phyloP scores from a whole-genome alignment of 2,113 vertebrate genomes.

The Etia nguti region DNA sequence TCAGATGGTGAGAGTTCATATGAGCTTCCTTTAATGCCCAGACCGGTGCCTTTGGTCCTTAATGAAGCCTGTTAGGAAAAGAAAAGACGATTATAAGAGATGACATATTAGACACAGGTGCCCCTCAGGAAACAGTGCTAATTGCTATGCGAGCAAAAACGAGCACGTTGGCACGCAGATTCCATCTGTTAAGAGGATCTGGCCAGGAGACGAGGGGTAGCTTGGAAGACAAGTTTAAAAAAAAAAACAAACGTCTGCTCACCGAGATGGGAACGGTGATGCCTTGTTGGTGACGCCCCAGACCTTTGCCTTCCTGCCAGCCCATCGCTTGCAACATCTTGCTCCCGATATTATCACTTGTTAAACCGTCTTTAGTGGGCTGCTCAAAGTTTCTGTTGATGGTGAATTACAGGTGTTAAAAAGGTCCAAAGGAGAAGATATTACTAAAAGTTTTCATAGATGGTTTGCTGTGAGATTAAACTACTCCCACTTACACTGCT shows the following conservation, averaged over 20 bases:
- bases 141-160: slow-evolving; percentile 19
- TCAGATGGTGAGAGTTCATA: slow-evolving; percentile 85
- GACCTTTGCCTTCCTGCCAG: slow-evolving; percentile 94
- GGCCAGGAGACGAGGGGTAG: not conserved
- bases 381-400: slow-evolving; percentile 86
- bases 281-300: slow-evolving; percentile 94
- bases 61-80: slow-evolving; percentile 80
- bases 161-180: not conserved
- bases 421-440: not conserved
- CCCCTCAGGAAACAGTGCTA: slow-evolving; percentile 17
- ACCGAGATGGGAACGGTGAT: slow-evolving; percentile 95
- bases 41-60: slow-evolving; percentile 84
- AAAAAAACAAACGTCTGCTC: not conserved
- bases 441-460: not conserved
- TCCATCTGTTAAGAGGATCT: not conserved
- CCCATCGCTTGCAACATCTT: slow-evolving; percentile 99
- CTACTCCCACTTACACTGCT: slow-evolving; percentile 5
- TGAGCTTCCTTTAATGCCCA: slow-evolving; percentile 87
- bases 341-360: slow-evolving; percentile 95
- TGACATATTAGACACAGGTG: slow-evolving; percentile 13
- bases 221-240: not conserved
- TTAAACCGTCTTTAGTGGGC: slow-evolving; percentile 93
- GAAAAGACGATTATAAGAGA: slow-evolving; percentile 22
- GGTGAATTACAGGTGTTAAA: not conserved
- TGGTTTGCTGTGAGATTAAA: not conserved